Percentiles rank a stretch among this genome's conserved stretches.
phyloP scores from a whole-genome alignment of 2,113 vertebrate species.

The Amazona vittata region DNA sequence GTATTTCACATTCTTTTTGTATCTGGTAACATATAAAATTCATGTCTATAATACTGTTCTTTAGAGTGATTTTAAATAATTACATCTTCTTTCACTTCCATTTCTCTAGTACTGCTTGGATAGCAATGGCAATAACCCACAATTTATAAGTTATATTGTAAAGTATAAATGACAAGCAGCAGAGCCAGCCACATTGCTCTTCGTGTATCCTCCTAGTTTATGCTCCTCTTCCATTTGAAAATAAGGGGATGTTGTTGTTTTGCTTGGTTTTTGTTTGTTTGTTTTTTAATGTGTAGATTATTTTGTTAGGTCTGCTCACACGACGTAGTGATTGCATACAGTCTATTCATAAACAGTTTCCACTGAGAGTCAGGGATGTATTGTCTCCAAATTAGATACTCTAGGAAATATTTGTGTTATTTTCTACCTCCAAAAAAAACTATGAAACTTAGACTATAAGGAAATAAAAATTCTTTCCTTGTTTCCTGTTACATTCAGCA shows the following conservation, averaged over 20 bases:
- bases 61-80: neutral
- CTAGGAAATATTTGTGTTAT: neutral
- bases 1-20: neutral
- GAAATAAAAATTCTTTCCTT: neutral
- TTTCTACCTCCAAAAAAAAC: neutral
- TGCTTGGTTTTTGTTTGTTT: neutral
- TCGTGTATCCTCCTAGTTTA: neutral
- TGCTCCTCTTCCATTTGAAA: neutral
- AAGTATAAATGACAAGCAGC: neutral
- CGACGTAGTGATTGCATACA: neutral
- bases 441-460: neutral
- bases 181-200: neutral
- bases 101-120: neutral
- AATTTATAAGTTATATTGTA: neutral
- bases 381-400: neutral
- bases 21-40: neutral
- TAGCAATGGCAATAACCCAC: neutral
- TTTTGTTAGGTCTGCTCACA: neutral
- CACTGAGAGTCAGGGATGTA: neutral
- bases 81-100: neutral
- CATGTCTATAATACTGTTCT: neutral
- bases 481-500: neutral
- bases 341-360: neutral
- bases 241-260: neutral
- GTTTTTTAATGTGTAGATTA: neutral